Percentiles rank a stretch among this genome's conserved stretches.
Conservation (phyloP, 2,888 invertebrate genomes). For the Galeruca laticollis region DNA sequence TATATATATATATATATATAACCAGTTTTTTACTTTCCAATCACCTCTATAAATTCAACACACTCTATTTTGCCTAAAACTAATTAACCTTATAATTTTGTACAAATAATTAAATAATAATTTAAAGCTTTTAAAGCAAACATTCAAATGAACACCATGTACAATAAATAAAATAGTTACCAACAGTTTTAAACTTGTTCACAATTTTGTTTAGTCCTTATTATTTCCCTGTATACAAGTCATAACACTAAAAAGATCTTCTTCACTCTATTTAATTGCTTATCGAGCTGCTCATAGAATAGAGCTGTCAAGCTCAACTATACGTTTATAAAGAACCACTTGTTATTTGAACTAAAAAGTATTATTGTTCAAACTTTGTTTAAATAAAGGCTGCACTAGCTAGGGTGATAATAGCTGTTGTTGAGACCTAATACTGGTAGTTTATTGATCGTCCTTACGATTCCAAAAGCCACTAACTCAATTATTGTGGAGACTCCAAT, state of each 20-base stretch:
- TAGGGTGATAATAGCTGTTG: too few relatives aligned
- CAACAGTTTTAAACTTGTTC: constrained; percentile 12
- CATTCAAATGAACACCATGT: constrained; percentile 20
- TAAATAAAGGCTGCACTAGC: too few relatives aligned
- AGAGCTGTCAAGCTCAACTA: too few relatives aligned
- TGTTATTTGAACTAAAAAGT: too few relatives aligned
- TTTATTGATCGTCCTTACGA: too few relatives aligned
- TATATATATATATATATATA: too few relatives aligned
- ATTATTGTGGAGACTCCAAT: too few relatives aligned
- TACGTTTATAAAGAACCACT: too few relatives aligned
- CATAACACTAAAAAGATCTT: not conserved
- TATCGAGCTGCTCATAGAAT: too few relatives aligned
- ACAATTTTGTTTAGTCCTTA: not conserved
- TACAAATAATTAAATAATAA: constrained; percentile 22
- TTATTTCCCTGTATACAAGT: not conserved
- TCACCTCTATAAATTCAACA: not conserved
- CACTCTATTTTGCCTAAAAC: constrained; percentile 10
- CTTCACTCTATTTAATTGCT: not conserved
- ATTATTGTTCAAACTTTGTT: too few relatives aligned
- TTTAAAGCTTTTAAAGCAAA: constrained; percentile 37
- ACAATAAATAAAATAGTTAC: constrained; percentile 26
- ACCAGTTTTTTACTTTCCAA: not conserved
- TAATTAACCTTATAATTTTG: constrained; percentile 29
- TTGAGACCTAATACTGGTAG: too few relatives aligned
- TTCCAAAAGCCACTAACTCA: too few relatives aligned